Conservation (phyloP, 2,888 invertebrate genomes). For the Mylabris sibirica region DNA sequence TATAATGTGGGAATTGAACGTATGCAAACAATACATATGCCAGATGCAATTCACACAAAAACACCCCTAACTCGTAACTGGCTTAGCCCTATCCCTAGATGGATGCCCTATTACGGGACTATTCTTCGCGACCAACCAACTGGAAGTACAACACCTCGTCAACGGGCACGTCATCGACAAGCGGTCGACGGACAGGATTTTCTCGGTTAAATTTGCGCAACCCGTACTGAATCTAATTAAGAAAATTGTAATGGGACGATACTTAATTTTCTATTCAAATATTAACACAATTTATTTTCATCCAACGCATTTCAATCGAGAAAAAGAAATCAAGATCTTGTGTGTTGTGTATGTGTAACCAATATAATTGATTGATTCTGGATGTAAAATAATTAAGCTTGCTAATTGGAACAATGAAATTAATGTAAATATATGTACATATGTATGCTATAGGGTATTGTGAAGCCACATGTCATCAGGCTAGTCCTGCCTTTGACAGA, state of each 20-base stretch:
- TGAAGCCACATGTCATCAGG: slow-evolving; percentile 55
- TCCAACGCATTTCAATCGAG: no score
- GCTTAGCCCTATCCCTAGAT: slow-evolving; percentile 37
- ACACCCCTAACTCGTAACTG: slow-evolving; percentile 37
- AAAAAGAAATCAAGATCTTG: background rate
- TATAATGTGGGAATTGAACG: slow-evolving; percentile 55
- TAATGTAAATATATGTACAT: slow-evolving; percentile 57
- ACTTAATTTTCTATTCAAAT: background rate
- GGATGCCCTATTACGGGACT: slow-evolving; percentile 32
- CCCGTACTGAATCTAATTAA: slow-evolving; percentile 9
- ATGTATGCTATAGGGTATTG: slow-evolving; percentile 54
- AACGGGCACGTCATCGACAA: slow-evolving; percentile 55
- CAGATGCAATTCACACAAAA: slow-evolving; percentile 57
- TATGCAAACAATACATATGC: slow-evolving; percentile 57
- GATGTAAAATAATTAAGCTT: slow-evolving; percentile 31
- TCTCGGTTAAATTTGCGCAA: slow-evolving; percentile 19
- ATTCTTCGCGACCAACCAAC: slow-evolving; percentile 61
- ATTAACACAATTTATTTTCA: no score
- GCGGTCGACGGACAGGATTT: slow-evolving; percentile 33
- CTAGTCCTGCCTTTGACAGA: slow-evolving; percentile 47
- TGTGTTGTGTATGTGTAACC: background rate
- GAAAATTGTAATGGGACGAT: background rate
- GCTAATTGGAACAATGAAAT: slow-evolving; percentile 57
- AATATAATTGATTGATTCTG: slow-evolving; percentile 26
- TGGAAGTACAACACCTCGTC: slow-evolving; percentile 62